Percentiles rank a stretch among this genome's conserved stretches.
phyloP scores from a whole-genome alignment of 1,140 invertebrate species.

The Caenorhabditis inopinata region DNA sequence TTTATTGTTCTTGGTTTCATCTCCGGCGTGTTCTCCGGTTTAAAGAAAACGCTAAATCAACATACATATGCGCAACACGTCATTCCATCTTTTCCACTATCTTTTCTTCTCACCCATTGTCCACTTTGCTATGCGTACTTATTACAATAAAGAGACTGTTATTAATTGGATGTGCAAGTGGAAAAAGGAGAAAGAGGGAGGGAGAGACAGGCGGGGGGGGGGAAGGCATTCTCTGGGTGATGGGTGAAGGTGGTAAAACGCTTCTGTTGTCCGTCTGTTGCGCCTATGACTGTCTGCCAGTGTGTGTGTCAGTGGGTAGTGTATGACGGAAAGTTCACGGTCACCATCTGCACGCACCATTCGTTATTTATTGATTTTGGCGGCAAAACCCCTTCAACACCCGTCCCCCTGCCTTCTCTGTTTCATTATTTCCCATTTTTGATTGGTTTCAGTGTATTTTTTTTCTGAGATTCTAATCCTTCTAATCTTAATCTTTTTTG shows the following conservation, averaged over 20 bases:
- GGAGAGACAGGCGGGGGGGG: too few species aligned
- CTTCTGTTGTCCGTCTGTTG: too few species aligned
- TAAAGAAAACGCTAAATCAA: slow-evolving; percentile 11
- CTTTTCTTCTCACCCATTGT: neutral
- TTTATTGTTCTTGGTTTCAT: neutral
- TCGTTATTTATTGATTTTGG: slow-evolving; percentile 14
- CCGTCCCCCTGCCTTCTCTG: neutral
- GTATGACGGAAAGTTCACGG: neutral
- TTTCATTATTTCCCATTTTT: too few species aligned
- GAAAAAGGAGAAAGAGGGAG: too few species aligned
- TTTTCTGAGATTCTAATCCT: neutral
- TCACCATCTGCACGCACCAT: slow-evolving; percentile 22
- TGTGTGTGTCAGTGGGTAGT: neutral
- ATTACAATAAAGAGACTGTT: slow-evolving; percentile 7
- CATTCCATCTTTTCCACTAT: neutral
- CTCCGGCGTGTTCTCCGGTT: neutral
- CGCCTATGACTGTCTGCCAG: neutral
- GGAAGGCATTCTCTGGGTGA: too few species aligned
- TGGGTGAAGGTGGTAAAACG: too few species aligned
- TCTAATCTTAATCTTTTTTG: too few species aligned
- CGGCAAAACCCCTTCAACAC: neutral
- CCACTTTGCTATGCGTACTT: neutral
- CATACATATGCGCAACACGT: neutral
- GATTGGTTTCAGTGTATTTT: neutral
- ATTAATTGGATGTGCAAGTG: slow-evolving; percentile 14